phyloP scores from a whole-genome alignment of 2,888 invertebrate species.

The Drosophila quinaria region DNA sequence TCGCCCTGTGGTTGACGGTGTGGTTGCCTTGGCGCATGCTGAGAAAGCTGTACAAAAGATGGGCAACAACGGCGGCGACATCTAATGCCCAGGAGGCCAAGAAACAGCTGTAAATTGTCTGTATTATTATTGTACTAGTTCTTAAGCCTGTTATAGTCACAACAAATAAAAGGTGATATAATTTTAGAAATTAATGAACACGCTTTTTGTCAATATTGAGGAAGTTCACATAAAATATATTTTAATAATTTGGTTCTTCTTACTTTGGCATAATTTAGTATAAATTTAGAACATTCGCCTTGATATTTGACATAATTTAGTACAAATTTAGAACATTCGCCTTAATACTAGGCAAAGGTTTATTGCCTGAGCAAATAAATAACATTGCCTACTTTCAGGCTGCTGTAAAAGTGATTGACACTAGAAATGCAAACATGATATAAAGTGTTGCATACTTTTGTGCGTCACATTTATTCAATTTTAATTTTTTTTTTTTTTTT shows the following conservation, averaged over 20 bases:
- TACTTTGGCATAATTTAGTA: neutral
- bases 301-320: neutral
- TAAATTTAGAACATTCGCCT: slow-evolving; percentile 1
- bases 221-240: too few relatives aligned
- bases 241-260: neutral
- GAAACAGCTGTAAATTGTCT: slow-evolving; percentile 47
- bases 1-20: slow-evolving; percentile 58
- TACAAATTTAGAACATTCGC: neutral
- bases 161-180: slow-evolving; percentile 55
- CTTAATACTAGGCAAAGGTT: neutral
- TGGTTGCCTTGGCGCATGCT: slow-evolving; percentile 75
- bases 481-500: too few relatives aligned
- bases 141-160: slow-evolving; percentile 14
- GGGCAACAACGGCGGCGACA: slow-evolving; percentile 36
- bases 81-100: slow-evolving; percentile 44
- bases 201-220: neutral
- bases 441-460: slow-evolving; percentile 25
- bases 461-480: neutral
- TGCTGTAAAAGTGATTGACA: fast-evolving
- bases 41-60: slow-evolving; percentile 46
- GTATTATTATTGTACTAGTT: slow-evolving; percentile 9
- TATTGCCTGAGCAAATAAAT: fast-evolving
- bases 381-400: slow-evolving; percentile 28
- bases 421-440: fast-evolving
- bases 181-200: slow-evolving; percentile 22